Evolutionary conservation across 2,113 vertebrate species (phyloP).

Genomic region (Potamarius usumacintae): DNA sequence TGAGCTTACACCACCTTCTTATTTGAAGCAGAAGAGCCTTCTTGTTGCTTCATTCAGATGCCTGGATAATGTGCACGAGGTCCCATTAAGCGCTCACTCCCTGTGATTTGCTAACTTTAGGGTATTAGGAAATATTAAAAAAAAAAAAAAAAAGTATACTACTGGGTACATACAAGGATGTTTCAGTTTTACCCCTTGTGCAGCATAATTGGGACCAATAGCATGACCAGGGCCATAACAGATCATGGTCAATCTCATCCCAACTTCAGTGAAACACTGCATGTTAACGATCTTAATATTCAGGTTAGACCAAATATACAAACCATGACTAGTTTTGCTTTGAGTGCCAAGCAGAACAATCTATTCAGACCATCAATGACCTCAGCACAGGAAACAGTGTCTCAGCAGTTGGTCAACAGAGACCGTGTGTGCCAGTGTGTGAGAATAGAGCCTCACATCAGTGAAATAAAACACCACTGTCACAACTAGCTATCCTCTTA

Average conservation of each 20-base stretch:
- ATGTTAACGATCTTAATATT: background rate
- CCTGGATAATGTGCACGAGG: too few species aligned
- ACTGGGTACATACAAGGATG: too few species aligned
- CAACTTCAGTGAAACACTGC: background rate
- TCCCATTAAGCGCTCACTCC: too few species aligned
- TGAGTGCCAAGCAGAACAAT: background rate
- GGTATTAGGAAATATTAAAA: too few species aligned
- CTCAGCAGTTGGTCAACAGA: constrained; percentile 8
- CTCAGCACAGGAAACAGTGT: constrained; percentile 15
- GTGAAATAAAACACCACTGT: constrained; percentile 32
- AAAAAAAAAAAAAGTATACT: too few species aligned
- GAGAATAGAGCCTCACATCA: background rate
- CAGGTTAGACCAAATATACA: background rate
- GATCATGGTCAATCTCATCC: background rate
- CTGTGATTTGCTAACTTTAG: too few species aligned
- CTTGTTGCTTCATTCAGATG: too few species aligned
- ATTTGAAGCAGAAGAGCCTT: too few species aligned
- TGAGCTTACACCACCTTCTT: too few species aligned
- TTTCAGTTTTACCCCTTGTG: too few species aligned
- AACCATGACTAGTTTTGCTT: background rate
- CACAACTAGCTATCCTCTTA: constrained; percentile 30
- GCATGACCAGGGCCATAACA: too few species aligned
- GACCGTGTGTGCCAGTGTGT: constrained; percentile 6
- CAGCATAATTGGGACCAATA: too few species aligned
- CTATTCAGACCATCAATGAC: background rate